Base-by-base conservation (phyloP, 53 echinoderm and acorn worm species). In the Temnopleurus reevesii region DNA sequence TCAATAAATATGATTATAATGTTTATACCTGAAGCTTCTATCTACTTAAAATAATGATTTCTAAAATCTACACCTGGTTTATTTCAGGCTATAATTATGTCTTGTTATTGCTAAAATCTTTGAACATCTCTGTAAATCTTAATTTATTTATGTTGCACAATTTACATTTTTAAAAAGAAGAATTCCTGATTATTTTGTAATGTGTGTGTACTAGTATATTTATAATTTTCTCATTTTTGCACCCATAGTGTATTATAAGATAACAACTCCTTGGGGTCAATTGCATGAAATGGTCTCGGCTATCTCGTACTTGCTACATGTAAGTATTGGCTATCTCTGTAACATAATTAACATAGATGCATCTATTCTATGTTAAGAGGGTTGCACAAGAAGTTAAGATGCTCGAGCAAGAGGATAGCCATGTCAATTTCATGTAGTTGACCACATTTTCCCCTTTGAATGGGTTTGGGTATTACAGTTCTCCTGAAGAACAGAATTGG, bases 181-280 rank as follows among this genome's bases (percentile, higher is more conserved):
- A 63, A 31, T 33, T 33, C 63, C 33, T n/a, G n/a, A n/a, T n/a
- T n/a, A n/a, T 17, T 33, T 31, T 63, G 63, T 63, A 34, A 63
- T 33, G 33, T 63, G 63, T 63, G 63, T 63, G 31, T 63, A 34
- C 15, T 17, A 2, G 12, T 45, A 9, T 77, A 77, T 46, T 44
- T 45, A 45, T 77, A 45, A 45, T 25, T 45, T 23, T 77, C 77
- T 77, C 25, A 45, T 77, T n/a, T 77, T 45, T 77, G 77, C 77
- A 45, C 45, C 45, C 77, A 23, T 9, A 30, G 36, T 65, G 15
- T 44, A 77, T 77, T 77, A 45, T 44, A 45, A 30, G 24, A 34
- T 25, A 7, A 27, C 23, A 81, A 81, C 45, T 45, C 49, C 54
- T 51, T 59, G 60, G 23, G 6, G 21, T 19, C 23, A 19, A 18